Base-by-base conservation (phyloP, 2,797 vertebrate species). In the Chiroxiphia lanceolata region DNA sequence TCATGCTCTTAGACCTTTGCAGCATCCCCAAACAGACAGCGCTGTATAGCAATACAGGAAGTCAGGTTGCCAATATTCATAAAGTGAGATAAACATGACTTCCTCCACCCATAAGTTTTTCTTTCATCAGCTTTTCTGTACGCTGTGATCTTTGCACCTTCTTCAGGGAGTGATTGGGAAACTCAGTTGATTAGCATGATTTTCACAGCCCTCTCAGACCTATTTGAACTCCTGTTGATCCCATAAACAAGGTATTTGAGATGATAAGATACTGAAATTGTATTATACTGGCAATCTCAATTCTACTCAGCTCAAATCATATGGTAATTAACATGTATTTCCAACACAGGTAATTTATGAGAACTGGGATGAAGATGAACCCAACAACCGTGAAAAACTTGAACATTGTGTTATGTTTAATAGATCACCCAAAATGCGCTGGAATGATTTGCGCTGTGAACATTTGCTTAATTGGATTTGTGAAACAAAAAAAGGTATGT, bases 391-490 rank as follows among this genome's bases (percentile, higher is more conserved):
- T 94, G 97, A 98, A 83, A 97, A 98, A 38, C 86, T 92, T 6
- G 99, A 99, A 95, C 98, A 98, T 3, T 99, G 99, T 94, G 97
- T 90, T 29, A 99, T 98, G 96, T 26, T 97, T 48, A 92, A 94
- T 20, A 42, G 93, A 38, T 97, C 97, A 45, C 98, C 98, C 10
- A 68, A 95, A 14, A 97, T 95, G 90, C 83, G 48, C 38, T 99
- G 99, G 99, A 99, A 99, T 0, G 98, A 99, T 84, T 95, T 97
- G 27, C 96, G 97, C 90, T 99, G 99, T 92, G 98, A 99, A 40
- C 6, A 7, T 50, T 98, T 97, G 69, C 98, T 98, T 71, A 96
- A 99, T 94, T 99, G 99, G 99, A 97, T 99, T 96, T 99, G 99
- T 96, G 98, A 99, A 97, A 98, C 98, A 71, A 91, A 44, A 80